Conservation (phyloP, 2,888 invertebrate species). For the Drosophila infuscata region DNA sequence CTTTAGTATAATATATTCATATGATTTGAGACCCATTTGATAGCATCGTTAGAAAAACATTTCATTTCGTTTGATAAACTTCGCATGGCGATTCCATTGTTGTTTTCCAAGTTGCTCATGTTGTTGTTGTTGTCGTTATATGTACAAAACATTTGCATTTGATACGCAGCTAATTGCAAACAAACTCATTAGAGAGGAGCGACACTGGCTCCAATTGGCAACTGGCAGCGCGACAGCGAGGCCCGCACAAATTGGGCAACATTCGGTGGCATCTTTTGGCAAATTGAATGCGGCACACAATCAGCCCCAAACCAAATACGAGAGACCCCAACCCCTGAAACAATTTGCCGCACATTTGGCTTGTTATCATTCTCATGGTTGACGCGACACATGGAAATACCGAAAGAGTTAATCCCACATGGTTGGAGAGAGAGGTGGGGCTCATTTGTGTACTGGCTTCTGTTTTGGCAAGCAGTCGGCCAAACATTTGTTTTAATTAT, state of each 20-base stretch:
- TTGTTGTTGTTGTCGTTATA: conserved; percentile 4
- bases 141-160: conserved; percentile 58
- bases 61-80: conserved; percentile 32
- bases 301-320: conserved; percentile 7
- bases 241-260: conserved; percentile 54
- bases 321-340: background rate
- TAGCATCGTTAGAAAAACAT: conserved; percentile 8
- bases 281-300: conserved; percentile 47
- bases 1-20: background rate
- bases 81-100: conserved; percentile 22
- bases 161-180: conserved; percentile 69
- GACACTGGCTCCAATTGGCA: conserved; percentile 38
- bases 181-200: conserved; percentile 70
- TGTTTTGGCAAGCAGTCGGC: conserved; percentile 52
- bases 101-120: conserved; percentile 13
- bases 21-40: background rate
- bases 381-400: conserved; percentile 51
- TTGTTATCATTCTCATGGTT: conserved; percentile 72
- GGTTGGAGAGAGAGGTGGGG: background rate
- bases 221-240: conserved; percentile 16
- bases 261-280: conserved; percentile 58
- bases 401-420: conserved; percentile 6
- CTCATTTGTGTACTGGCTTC: conserved; percentile 41
- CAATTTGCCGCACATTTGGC: conserved; percentile 59
- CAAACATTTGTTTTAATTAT: conserved; percentile 77